These are phyloP conservation scores for Lutjanus campechanus DNA, from an alignment of 2,797 vertebrate species.

Conservation along the genomic window DNA sequence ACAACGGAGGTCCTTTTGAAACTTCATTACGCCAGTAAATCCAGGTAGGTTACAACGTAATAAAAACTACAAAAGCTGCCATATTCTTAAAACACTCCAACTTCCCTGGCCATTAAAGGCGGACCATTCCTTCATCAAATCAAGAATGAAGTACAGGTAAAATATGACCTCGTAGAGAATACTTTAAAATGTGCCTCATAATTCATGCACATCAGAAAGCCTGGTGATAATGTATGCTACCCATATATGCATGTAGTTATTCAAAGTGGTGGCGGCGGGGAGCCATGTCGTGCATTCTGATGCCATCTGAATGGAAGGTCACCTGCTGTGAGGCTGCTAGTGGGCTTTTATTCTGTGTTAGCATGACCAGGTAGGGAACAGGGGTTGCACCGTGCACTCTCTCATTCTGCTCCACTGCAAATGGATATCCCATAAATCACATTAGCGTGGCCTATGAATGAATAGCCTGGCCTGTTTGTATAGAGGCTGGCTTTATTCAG, in stretches of 20 bases:
- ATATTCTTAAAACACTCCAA: slow-evolving; percentile 76
- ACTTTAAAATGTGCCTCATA: slow-evolving; percentile 75
- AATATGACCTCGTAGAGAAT: slow-evolving; percentile 73
- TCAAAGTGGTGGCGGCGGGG: slow-evolving; percentile 70
- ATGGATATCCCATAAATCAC: slow-evolving; percentile 79
- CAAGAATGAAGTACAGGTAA: slow-evolving; percentile 73
- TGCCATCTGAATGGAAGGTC: slow-evolving; percentile 68
- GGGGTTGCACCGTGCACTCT: slow-evolving; percentile 61
- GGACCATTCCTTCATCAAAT: slow-evolving; percentile 80
- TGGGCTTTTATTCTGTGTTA: slow-evolving; percentile 66
- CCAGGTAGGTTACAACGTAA: slow-evolving; percentile 77
- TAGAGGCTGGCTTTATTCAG: slow-evolving; percentile 19
- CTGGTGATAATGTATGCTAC: slow-evolving; percentile 71
- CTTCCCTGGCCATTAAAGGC: slow-evolving; percentile 81
- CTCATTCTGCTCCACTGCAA: slow-evolving; percentile 71
- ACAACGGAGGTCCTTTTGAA: slow-evolving; percentile 73
- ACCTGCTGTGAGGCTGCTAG: slow-evolving; percentile 52
- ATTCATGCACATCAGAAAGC: slow-evolving; percentile 74
- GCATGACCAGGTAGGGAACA: slow-evolving; percentile 72
- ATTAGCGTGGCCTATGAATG: slow-evolving; percentile 54
- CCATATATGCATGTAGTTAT: slow-evolving; percentile 80
- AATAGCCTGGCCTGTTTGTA: slow-evolving; percentile 48
- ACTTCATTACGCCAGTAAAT: slow-evolving; percentile 82
- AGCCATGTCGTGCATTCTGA: slow-evolving; percentile 73
- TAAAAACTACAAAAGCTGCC: slow-evolving; percentile 82